Percentiles rank a stretch among this genome's conserved stretches.
These are phyloP conservation scores for Spodoptera littoralis DNA, from an alignment of 2,888 invertebrate genomes.

Conservation along the genomic window DNA sequence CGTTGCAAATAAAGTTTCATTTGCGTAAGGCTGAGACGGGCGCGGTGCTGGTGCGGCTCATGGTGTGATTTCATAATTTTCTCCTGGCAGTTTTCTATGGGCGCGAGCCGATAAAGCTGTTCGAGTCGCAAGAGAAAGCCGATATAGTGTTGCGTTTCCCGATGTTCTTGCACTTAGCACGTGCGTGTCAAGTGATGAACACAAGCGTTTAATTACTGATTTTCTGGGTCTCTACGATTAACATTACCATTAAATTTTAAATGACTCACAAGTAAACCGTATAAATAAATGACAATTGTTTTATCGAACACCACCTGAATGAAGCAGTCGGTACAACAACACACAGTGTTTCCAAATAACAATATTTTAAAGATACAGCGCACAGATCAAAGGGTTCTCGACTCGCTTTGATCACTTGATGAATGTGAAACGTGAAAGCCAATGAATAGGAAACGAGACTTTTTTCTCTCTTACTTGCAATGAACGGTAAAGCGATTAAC, in stretches of 20 bases:
- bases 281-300: too few relatives aligned
- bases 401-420: slow-evolving; percentile 49
- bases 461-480: slow-evolving; percentile 37
- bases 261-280: too few relatives aligned
- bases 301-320: too few relatives aligned
- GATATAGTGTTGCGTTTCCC: slow-evolving; percentile 80
- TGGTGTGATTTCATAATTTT: slow-evolving; percentile 80
- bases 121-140: slow-evolving; percentile 79
- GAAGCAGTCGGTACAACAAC: too few relatives aligned
- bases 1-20: slow-evolving; percentile 56
- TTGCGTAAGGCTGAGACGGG: slow-evolving; percentile 54
- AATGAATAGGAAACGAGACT: slow-evolving; percentile 43
- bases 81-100: slow-evolving; percentile 79
- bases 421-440: slow-evolving; percentile 45
- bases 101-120: slow-evolving; percentile 76
- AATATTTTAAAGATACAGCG: slow-evolving; percentile 10
- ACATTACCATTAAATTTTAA: too few relatives aligned
- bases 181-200: slow-evolving; percentile 63
- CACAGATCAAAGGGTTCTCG: slow-evolving; percentile 45
- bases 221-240: neutral
- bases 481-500: slow-evolving; percentile 26
- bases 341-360: neutral
- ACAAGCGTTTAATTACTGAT: slow-evolving; percentile 12
- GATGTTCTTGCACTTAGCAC: slow-evolving; percentile 72
- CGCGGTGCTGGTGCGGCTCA: slow-evolving; percentile 49